phyloP scores from a whole-genome alignment of 1,140 invertebrate species.

The Aphaenogaster rudis region DNA sequence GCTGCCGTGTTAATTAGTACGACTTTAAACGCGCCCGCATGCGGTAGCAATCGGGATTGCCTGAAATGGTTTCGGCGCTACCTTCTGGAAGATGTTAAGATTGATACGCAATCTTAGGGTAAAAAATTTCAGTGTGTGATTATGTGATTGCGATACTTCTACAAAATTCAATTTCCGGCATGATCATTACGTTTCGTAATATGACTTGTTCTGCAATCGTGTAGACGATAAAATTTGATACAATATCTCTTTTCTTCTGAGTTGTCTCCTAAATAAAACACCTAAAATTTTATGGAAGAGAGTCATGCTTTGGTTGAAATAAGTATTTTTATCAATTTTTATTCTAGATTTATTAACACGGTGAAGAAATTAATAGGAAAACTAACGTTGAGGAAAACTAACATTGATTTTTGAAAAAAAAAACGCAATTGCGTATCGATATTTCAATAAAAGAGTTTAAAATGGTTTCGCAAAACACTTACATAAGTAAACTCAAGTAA shows the following conservation, averaged over 20 bases:
- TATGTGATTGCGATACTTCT: background rate
- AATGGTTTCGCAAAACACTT: background rate
- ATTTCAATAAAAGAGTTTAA: background rate
- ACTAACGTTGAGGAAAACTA: background rate
- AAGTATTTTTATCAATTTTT: background rate
- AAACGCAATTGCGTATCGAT: background rate
- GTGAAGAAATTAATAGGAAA: background rate
- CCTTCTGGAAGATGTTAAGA: constrained; percentile 61
- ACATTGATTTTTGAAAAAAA: background rate
- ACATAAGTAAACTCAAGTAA: background rate
- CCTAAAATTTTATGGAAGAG: background rate
- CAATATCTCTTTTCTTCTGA: background rate
- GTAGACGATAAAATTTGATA: background rate
- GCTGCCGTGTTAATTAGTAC: constrained; percentile 84
- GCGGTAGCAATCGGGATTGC: constrained; percentile 73
- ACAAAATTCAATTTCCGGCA: constrained; percentile 16
- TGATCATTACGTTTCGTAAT: background rate
- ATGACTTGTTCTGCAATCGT: background rate
- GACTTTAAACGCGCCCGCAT: constrained; percentile 81
- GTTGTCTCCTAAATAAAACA: background rate
- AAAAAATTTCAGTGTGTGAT: constrained; percentile 36
- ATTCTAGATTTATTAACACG: background rate
- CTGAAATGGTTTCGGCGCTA: constrained; percentile 70
- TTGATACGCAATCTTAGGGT: constrained; percentile 41
- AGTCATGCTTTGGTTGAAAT: background rate